A percentile compares a stretch with the other conserved stretches of the same genome.
Evolutionary conservation across 2,888 invertebrate species (phyloP).

Genomic region (Cantharis lateralis): DNA sequence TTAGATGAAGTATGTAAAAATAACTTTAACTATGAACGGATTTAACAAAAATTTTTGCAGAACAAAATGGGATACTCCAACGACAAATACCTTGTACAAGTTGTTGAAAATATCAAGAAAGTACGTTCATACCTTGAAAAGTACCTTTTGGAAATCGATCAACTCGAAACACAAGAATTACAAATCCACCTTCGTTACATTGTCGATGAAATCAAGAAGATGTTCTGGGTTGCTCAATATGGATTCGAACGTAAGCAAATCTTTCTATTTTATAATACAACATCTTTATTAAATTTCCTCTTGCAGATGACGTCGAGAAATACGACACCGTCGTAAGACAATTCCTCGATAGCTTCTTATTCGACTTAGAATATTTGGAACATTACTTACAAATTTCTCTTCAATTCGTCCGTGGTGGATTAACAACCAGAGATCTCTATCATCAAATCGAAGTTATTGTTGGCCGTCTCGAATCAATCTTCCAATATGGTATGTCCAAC

Average conservation of each 20-base stretch:
- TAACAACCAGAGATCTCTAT: background rate
- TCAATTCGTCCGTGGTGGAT: slow-evolving; percentile 6
- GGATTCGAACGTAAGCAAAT: background rate
- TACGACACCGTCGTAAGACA: background rate
- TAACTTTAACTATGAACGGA: background rate
- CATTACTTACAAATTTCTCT: slow-evolving; percentile 10
- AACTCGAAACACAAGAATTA: background rate
- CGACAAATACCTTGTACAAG: background rate
- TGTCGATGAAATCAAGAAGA: background rate
- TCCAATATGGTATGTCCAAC: slow-evolving; percentile 1
- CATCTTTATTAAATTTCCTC: background rate
- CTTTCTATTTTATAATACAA: background rate
- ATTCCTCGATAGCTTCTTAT: slow-evolving; percentile 6
- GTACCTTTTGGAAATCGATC: background rate
- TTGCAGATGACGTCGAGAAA: background rate
- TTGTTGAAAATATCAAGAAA: background rate
- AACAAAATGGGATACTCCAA: background rate
- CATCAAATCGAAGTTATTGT: slow-evolving; percentile 11
- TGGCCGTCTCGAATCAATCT: background rate
- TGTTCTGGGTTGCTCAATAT: background rate
- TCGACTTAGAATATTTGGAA: slow-evolving; percentile 12
- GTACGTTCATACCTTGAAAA: background rate
- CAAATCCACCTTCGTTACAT: background rate
- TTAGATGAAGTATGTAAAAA: background rate
- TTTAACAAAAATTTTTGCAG: background rate